Base-by-base conservation (phyloP, 2,113 vertebrate genomes). In the Choloepus hoffmanni region DNA sequence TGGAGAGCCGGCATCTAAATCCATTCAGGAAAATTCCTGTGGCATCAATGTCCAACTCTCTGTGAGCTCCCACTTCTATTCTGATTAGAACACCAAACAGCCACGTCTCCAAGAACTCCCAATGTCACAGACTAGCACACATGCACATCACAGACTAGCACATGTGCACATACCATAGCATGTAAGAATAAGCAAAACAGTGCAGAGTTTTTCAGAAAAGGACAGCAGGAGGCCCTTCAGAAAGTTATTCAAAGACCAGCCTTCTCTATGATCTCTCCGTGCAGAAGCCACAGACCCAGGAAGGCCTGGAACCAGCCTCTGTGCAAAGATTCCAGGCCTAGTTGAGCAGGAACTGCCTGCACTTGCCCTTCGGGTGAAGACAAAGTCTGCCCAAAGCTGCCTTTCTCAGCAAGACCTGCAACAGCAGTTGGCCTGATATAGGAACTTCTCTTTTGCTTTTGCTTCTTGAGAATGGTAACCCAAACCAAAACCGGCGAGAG, bases 11-110 rank as follows among this genome's bases (percentile, higher is more conserved):
- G 97, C 96, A 79, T 89, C 97, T 95, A 79, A 86, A 95, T 95
- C 93, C 50, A 5, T 96, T 98, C 97, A 95, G 97, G 97, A 96
- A 96, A 93, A 85, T 48, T 95, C 95, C 97, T 96, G 92, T 94
- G 93, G 97, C 94, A 83, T 98, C 97, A 85, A 96, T 81, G 88
- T 97, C 96, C 72, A 72, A 97, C 97, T 97, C 92, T 91, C 68
- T 45, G 24, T 18, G 65, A 95, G 79, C 70, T 76, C 89, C 53
- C 76, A 45, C 45, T 45, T 84, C 84, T 19, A 50, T 65, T 88
- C 95, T 5, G 0, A 50, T 77, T 53, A 23, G 70, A 81, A 90
- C 33, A 72, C 89, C 81, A 70, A 43, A 58, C 36, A 50, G 60
- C 77, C 21, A 23, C 0, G 4, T 90, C 48, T 74, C 43, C 28